Conservation (phyloP, 2,113 vertebrate species). For the Onychostoma macrolepis region DNA sequence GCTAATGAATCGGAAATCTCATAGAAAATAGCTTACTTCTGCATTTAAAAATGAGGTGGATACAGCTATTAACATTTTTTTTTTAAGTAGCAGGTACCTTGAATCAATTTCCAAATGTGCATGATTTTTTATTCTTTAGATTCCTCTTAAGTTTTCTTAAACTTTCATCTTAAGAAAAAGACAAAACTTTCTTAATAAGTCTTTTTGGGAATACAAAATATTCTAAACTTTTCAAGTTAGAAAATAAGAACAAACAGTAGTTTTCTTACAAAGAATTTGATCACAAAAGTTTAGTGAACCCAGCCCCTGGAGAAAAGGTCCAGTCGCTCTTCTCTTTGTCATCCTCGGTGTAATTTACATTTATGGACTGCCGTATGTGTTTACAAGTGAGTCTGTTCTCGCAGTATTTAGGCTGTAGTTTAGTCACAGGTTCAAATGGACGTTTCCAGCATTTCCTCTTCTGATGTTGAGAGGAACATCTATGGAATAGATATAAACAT, state of each 20-base stretch:
- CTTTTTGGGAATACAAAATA: neutral
- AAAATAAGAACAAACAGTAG: neutral
- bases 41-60: neutral
- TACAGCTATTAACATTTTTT: neutral
- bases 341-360: slow-evolving; percentile 48
- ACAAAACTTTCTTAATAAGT: neutral
- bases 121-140: neutral
- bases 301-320: neutral
- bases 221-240: neutral
- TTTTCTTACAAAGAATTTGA: no score
- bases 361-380: slow-evolving; percentile 49
- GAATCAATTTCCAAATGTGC: neutral
- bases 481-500: neutral
- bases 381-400: slow-evolving; percentile 48
- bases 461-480: neutral
- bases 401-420: slow-evolving; percentile 35
- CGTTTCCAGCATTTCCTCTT: neutral
- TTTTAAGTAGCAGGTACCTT: neutral
- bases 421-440: neutral
- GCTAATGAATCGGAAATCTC: neutral
- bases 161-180: neutral
- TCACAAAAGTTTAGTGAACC: neutral
- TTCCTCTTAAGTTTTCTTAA: neutral
- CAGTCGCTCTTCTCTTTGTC: slow-evolving; percentile 25
- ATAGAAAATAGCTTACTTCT: neutral